Evolutionary conservation across 2,888 invertebrate species (phyloP).

Genomic region (Sphaeridia pumilis): DNA sequence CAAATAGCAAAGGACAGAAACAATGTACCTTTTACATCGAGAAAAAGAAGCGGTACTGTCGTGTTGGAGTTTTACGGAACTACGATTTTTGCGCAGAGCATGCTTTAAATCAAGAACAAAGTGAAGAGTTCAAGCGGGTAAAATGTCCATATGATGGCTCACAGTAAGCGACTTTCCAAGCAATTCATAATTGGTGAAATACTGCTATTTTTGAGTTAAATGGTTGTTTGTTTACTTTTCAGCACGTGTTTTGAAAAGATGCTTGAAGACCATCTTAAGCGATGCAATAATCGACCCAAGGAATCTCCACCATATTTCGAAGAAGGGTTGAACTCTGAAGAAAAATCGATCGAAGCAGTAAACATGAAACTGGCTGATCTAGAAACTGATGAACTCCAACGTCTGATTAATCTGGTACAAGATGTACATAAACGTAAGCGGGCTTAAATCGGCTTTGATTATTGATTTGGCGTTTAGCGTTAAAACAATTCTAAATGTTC

Average conservation of each 20-base stretch:
- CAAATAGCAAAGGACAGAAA: not conserved
- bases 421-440: conserved; percentile 27
- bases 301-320: conserved; percentile 26
- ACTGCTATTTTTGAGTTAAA: not conserved
- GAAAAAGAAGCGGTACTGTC: conserved; percentile 16
- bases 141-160: conserved; percentile 10
- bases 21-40: conserved; percentile 14
- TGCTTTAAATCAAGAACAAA: conserved; percentile 3
- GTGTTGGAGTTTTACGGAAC: conserved; percentile 7
- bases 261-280: conserved; percentile 40
- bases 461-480: not conserved
- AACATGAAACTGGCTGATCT: conserved; percentile 11
- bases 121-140: conserved; percentile 6
- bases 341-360: not conserved
- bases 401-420: conserved; percentile 24
- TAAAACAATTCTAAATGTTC: not conserved
- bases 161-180: conserved; percentile 6
- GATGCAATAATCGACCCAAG: conserved; percentile 39
- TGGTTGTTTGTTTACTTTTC: too few relatives aligned
- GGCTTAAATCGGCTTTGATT: conserved; percentile 6
- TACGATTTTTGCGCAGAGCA: conserved; percentile 20
- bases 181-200: not conserved
- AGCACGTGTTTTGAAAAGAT: conserved; percentile 41
- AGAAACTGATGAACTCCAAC: conserved; percentile 27
- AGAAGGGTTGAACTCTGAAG: conserved; percentile 17